Percentiles rank a stretch among this genome's conserved stretches.
Conservation (phyloP, 1,140 invertebrate species). For the Helicoverpa armigera region DNA sequence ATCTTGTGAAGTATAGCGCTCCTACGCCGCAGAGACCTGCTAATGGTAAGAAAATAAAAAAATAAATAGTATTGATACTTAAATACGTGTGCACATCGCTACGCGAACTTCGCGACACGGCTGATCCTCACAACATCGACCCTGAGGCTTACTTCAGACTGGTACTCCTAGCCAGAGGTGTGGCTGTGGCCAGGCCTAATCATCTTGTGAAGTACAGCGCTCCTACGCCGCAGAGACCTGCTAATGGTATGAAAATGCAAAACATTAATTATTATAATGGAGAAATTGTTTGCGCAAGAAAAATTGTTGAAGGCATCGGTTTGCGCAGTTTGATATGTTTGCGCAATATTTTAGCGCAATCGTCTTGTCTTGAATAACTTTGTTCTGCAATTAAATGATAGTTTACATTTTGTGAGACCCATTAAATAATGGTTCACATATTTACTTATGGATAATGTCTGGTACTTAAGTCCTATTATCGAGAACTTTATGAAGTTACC, state of each 20-base stretch:
- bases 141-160: slow-evolving; percentile 97
- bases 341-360: too few relatives aligned
- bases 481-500: background rate
- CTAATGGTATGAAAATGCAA: slow-evolving; percentile 67
- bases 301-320: too few relatives aligned
- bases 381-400: too few relatives aligned
- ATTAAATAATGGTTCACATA: too few relatives aligned
- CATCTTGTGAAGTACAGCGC: slow-evolving; percentile 94
- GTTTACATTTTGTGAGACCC: too few relatives aligned
- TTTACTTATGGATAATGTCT: too few relatives aligned
- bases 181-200: slow-evolving; percentile 94
- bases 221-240: slow-evolving; percentile 77
- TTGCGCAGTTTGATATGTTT: too few relatives aligned
- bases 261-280: too few relatives aligned
- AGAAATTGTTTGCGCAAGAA: background rate
- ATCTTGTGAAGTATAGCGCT: slow-evolving; percentile 93
- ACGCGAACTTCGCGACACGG: slow-evolving; percentile 88
- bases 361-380: too few relatives aligned
- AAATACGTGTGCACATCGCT: slow-evolving; percentile 92
- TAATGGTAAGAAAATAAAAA: slow-evolving; percentile 67
- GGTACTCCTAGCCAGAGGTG: slow-evolving; percentile 93
- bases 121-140: slow-evolving; percentile 90
- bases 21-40: slow-evolving; percentile 77
- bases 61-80: too few relatives aligned
- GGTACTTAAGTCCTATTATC: background rate